These are phyloP conservation scores for Cydia pomonella DNA, from an alignment of 1,140 invertebrate genomes.

Conservation along the genomic window DNA sequence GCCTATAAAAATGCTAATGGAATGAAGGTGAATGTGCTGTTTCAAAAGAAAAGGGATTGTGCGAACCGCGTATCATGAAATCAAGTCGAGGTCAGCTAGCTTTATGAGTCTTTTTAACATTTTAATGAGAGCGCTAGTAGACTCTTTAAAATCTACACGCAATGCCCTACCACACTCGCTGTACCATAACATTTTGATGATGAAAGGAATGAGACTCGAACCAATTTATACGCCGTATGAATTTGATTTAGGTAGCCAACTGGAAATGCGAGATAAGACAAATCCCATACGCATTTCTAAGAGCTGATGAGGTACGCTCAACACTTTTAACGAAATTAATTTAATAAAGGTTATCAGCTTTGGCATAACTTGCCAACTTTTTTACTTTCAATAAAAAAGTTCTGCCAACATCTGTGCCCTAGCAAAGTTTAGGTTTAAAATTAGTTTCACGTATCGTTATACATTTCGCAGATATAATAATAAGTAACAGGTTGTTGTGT, in stretches of 20 bases:
- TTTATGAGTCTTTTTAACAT: slow-evolving; percentile 24
- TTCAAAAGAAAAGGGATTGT: slow-evolving; percentile 44
- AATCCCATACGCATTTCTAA: slow-evolving; percentile 40
- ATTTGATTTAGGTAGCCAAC: slow-evolving; percentile 58
- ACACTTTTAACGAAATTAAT: slow-evolving; percentile 20
- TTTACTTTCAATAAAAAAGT: slow-evolving; percentile 29
- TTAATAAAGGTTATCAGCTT: slow-evolving; percentile 29
- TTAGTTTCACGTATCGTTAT: slow-evolving; percentile 25
- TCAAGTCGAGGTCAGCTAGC: slow-evolving; percentile 24
- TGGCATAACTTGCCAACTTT: slow-evolving; percentile 10
- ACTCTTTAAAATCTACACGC: neutral
- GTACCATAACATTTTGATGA: slow-evolving; percentile 26
- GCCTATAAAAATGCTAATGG: slow-evolving; percentile 64
- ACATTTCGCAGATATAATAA: neutral
- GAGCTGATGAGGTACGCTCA: slow-evolving; percentile 14
- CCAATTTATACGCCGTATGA: slow-evolving; percentile 51
- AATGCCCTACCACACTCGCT: neutral
- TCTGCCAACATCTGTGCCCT: slow-evolving; percentile 20
- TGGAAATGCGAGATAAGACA: slow-evolving; percentile 61
- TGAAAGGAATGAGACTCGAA: slow-evolving; percentile 50
- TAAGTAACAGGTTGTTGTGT: neutral
- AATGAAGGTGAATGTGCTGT: slow-evolving; percentile 49
- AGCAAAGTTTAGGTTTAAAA: slow-evolving; percentile 30
- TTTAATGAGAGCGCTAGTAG: slow-evolving; percentile 17
- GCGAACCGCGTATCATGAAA: slow-evolving; percentile 38